These are phyloP conservation scores for Ophraella communa DNA, from an alignment of 2,888 invertebrate genomes.

Conservation along the genomic window DNA sequence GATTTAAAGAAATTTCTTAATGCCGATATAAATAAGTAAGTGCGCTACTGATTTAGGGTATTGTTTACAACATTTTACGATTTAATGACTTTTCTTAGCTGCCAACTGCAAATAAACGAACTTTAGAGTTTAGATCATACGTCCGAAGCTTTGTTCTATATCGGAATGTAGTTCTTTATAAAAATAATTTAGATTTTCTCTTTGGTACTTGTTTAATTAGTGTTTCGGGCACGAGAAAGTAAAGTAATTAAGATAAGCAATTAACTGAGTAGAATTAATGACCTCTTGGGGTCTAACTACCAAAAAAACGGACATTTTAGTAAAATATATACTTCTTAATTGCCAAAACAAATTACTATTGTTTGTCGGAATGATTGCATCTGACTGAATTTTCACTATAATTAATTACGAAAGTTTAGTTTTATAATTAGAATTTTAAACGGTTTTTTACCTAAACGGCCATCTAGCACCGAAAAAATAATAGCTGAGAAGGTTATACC, in stretches of 20 bases:
- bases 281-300: neutral
- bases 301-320: neutral
- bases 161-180: neutral
- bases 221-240: neutral
- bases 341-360: neutral
- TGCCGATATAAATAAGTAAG: too few species aligned
- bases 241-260: constrained; percentile 6
- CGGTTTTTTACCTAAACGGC: neutral
- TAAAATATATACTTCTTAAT: neutral
- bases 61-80: too few species aligned
- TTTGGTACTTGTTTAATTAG: neutral
- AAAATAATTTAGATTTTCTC: neutral
- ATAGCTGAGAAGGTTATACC: too few species aligned
- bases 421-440: neutral
- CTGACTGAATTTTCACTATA: neutral
- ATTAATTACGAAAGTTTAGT: neutral
- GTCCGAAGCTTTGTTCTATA: neutral
- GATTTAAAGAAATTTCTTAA: too few species aligned
- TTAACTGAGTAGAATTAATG: constrained; percentile 2
- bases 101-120: too few species aligned
- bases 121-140: neutral
- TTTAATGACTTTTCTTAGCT: too few species aligned
- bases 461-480: neutral
- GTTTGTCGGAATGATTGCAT: neutral
- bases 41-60: too few species aligned